Conservation (phyloP, 2,888 invertebrate genomes). For the Silvanus unidentatus region DNA sequence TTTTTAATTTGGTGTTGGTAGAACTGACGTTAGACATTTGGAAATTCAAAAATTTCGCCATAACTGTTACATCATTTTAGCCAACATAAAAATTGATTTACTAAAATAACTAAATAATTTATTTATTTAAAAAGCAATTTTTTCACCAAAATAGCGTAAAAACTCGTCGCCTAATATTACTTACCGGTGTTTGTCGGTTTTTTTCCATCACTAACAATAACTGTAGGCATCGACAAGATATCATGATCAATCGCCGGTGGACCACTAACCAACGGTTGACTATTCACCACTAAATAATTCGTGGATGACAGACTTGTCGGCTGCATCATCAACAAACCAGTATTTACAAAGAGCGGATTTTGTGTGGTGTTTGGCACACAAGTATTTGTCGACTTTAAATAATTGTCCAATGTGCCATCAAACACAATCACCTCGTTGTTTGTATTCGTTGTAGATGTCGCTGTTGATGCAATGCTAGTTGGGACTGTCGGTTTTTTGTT, state of each 20-base stretch:
- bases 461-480: not conserved
- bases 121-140: no score
- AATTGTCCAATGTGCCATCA: slow-evolving; percentile 23
- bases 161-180: no score
- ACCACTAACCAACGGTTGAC: slow-evolving; percentile 9
- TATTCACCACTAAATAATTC: slow-evolving; percentile 9
- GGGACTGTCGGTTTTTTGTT: slow-evolving; percentile 5
- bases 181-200: no score
- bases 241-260: slow-evolving; percentile 33
- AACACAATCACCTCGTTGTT: slow-evolving; percentile 20
- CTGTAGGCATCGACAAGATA: slow-evolving; percentile 40
- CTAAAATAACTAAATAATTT: no score
- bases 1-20: no score
- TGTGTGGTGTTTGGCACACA: slow-evolving; percentile 7
- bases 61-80: no score
- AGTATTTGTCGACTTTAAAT: slow-evolving; percentile 15
- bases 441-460: not conserved
- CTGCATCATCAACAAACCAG: slow-evolving; percentile 7
- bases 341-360: slow-evolving; percentile 10
- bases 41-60: no score
- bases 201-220: slow-evolving; percentile 28
- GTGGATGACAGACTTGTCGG: slow-evolving; percentile 5
- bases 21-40: no score
- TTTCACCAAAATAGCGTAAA: no score
- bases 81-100: no score